Evolutionary conservation across 2,113 vertebrate species (phyloP), one percentile per base, ranked within the genome.

Genomic region (Petroica traversi): DNA sequence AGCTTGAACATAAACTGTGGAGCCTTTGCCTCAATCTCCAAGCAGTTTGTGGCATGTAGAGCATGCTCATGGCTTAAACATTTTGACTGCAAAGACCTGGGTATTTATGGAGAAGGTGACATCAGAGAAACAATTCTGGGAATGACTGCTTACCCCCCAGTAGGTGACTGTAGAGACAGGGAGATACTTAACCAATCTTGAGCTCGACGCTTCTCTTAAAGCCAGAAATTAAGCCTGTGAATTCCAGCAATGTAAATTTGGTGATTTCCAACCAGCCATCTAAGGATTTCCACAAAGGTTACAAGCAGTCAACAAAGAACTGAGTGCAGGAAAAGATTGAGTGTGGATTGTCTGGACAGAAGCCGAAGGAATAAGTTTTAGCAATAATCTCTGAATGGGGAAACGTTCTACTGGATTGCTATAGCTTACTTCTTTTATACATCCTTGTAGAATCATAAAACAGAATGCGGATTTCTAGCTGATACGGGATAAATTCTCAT

Each of bases 401-500:
- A 86, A 87, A 93, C 69, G 14, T 66, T 95, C 83, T 92, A 88
- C 54, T 75, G 75, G 41, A 88, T 73, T 73, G 40, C 49, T 84
- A 63, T 58, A 83, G 45, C 31, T 91, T 91, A 67, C 73, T 93
- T 89, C 45, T 92, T 95, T 96, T 90, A 96, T 78, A 33, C 12
- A 69, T 29, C 63, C 78, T 93, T 63, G 33, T 58, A 82, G 93
- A 86, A 93, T 78, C 64, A 54, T 93, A 93, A 95, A 95, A 49
- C 36, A 89, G 62, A 85, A 92, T 78, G 59, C 83, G 77, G 64
- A 91, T 90, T 75, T 85, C 75, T 87, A 76, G 58, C 22, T 96
- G 81, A 93, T 92, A 87, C 33, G 78, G 85, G 40, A 82, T 48
- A 96, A 96, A 81, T 88, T 96, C 36, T 89, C 28, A 43, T 88